A percentile compares a stretch with the other conserved stretches of the same genome.
Conservation (phyloP, 2,888 invertebrate species). For the Leuctra nigra region DNA sequence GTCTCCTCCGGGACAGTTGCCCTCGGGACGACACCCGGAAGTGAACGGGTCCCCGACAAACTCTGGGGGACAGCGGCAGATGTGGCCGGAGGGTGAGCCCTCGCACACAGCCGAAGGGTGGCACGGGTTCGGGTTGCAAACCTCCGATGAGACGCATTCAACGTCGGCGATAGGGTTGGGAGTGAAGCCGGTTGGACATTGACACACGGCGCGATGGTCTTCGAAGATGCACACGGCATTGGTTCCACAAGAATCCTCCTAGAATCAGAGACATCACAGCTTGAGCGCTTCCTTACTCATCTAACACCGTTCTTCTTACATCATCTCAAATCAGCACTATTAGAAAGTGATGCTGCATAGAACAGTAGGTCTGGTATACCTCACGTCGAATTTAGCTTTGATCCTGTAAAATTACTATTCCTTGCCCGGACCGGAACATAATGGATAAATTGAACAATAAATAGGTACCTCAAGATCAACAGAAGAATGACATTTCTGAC, state of each 20-base stretch:
- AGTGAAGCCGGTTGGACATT: slow-evolving; percentile 77
- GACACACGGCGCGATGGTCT: slow-evolving; percentile 73
- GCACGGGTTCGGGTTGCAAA: slow-evolving; percentile 72
- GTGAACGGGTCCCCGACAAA: slow-evolving; percentile 69
- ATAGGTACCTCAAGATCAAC: too few relatives aligned
- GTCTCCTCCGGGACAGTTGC: slow-evolving; percentile 64
- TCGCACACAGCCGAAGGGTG: slow-evolving; percentile 76
- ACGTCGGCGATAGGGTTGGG: slow-evolving; percentile 80
- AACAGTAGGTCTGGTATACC: too few relatives aligned
- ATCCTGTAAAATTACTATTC: too few relatives aligned
- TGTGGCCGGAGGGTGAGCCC: slow-evolving; percentile 50
- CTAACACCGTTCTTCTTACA: too few relatives aligned
- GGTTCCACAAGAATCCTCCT: slow-evolving; percentile 75
- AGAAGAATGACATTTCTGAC: too few relatives aligned
- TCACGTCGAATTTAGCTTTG: too few relatives aligned
- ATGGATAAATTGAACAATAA: too few relatives aligned
- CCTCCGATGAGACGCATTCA: slow-evolving; percentile 63
- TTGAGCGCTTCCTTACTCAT: too few relatives aligned
- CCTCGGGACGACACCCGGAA: slow-evolving; percentile 71
- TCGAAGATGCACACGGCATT: slow-evolving; percentile 86
- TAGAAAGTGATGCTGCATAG: too few relatives aligned
- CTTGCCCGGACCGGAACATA: too few relatives aligned
- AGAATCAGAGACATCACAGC: too few relatives aligned
- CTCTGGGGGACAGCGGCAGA: slow-evolving; percentile 72
- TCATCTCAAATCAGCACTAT: too few relatives aligned